Conservation (phyloP, 2,888 invertebrate genomes). For the Stenodera caucasica region DNA sequence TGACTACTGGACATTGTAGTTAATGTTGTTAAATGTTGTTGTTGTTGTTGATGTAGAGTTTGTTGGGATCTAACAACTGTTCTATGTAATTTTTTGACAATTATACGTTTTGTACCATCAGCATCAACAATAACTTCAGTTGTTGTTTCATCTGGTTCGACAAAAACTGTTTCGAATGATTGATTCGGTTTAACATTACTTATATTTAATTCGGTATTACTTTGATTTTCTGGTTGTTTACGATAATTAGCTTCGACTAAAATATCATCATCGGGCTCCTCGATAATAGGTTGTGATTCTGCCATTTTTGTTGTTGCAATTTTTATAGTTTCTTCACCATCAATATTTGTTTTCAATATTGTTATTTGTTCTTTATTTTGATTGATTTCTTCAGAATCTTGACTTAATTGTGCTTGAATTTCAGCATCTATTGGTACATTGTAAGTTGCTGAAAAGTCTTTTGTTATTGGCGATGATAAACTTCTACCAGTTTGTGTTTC, state of each 20-base stretch:
- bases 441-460: constrained; percentile 60
- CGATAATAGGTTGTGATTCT: constrained; percentile 57
- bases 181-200: constrained; percentile 70
- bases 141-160: constrained; percentile 81
- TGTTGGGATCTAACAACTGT: constrained; percentile 70
- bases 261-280: constrained; percentile 62
- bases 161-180: constrained; percentile 78
- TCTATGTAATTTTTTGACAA: constrained; percentile 72
- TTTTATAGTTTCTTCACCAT: constrained; percentile 71
- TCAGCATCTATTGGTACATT: constrained; percentile 62
- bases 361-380: constrained; percentile 64
- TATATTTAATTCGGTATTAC: constrained; percentile 70
- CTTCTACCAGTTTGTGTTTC: constrained; percentile 73
- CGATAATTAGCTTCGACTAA: constrained; percentile 73
- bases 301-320: constrained; percentile 66
- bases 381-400: constrained; percentile 51
- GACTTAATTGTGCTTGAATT: constrained; percentile 58
- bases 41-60: constrained; percentile 65
- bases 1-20: constrained; percentile 61
- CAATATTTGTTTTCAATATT: constrained; percentile 65
- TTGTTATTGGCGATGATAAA: constrained; percentile 55
- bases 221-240: constrained; percentile 57
- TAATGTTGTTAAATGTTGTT: constrained; percentile 62
- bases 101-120: constrained; percentile 79
- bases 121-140: constrained; percentile 80